Evolutionary conservation across 2,888 invertebrate genomes (phyloP), one percentile per base, ranked within the genome.

Genomic region (Pardosa pseudoannulata): DNA sequence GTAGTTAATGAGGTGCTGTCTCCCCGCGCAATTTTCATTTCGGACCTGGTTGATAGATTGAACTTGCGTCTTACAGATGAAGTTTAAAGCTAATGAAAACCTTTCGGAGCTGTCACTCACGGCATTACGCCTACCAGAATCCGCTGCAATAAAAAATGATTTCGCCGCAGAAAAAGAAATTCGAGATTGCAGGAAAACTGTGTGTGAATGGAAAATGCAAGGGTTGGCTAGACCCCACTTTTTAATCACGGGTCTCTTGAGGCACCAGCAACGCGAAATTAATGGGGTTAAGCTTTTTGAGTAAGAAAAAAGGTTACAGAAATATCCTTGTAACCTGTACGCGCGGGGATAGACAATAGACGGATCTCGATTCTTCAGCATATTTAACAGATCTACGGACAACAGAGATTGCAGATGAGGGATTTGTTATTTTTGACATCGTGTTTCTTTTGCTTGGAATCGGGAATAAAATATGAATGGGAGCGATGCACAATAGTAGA

Each of bases 41-140:
- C 79, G 64, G 50, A 67, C 64, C 39, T 50, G 62, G 36, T 86
- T 86, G 86, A 86, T 86, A 86, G 86, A 86, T 86, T 86, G 86
- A 74, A 86, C 64, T 74, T 13, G 70, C 70, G 68, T 85, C 78
- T 85, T 85, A 73, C 78, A 78, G 78, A 85, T 85, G 83, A 79
- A 85, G 83, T 85, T 85, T 78, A 85, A 56, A 67, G 78, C 86
- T 86, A 86, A 86, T 86, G 86, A 86, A 86, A 86, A 86, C 86
- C 79, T 86, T 86, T 79, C 86, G 29, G 32, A 72, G 74, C 86
- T 86, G 86, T 79, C 86, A 86, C 74, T 85, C 83, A 78, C 46
- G 23, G 78, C 72, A 78, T 79, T 85, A 85, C 83, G 78, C 83
- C 83, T 85, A 85, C 72, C 78, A 79, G 83, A 83, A 78, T 78